phyloP scores from a whole-genome alignment of 1,140 invertebrate genomes.

The Sminthurides bifidus region DNA sequence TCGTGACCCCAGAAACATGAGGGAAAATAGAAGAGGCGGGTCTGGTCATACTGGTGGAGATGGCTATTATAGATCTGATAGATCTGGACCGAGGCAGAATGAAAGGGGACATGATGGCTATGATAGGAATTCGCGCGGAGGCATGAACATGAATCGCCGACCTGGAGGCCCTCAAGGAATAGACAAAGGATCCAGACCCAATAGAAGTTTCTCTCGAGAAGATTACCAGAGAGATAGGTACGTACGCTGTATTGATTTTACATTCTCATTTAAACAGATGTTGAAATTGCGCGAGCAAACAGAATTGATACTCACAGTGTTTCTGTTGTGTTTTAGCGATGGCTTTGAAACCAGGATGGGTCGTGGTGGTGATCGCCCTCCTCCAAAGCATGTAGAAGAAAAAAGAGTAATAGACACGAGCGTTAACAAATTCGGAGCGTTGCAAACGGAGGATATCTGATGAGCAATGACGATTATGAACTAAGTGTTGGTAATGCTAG shows the following conservation, averaged over 20 bases:
- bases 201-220: not conserved
- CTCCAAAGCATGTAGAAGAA: constrained; percentile 12
- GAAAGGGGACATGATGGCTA: not conserved
- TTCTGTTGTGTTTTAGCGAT: constrained; percentile 4
- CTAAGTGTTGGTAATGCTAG: too few species aligned
- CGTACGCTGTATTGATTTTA: not conserved
- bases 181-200: not conserved
- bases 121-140: not conserved
- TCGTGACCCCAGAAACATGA: not conserved
- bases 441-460: constrained; percentile 2
- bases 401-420: constrained; percentile 7
- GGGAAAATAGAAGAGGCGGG: not conserved
- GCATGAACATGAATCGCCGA: not conserved
- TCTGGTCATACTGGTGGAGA: too few species aligned
- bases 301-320: too few species aligned
- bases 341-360: constrained; percentile 4
- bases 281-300: not conserved
- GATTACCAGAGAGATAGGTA: constrained; percentile 4
- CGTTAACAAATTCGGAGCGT: constrained; percentile 12
- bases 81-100: not conserved
- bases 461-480: too few species aligned
- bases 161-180: not conserved
- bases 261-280: not conserved
- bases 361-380: not conserved
- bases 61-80: not conserved